Evolutionary conservation across 2,797 vertebrate species (phyloP), one percentile per base, ranked within the genome.

Genomic region (Myotis vivesi): DNA sequence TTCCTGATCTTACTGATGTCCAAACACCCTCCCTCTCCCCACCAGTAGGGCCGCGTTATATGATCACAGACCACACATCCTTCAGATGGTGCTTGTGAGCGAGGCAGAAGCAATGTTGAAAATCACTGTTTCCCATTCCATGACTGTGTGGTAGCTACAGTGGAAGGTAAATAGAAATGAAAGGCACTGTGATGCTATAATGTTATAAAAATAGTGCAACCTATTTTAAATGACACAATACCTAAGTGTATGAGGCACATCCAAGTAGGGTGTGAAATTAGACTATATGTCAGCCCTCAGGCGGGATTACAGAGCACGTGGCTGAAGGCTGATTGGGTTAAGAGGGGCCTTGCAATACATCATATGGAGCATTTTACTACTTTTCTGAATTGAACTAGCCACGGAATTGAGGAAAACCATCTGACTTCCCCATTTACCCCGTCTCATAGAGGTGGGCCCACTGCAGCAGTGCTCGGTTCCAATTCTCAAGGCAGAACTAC

Each of bases 231-330:
- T 84, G 68, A 89, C n/a, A 82, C 38, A 59, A 79, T 75, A 62
- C 25, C 55, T 92, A 51, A 87, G 55, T 30, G 28, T 57, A 57
- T n/a, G 6, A 9, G 72, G 89, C 91, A 92, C 30, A 81, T 16
- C 33, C 33, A 23, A 71, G 69, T 71, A 83, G 46, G 25, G 73
- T 77, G 25, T 88, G 71, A 89, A 96, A 96, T 87, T 17, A 77
- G 71, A 72, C 38, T 57, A 19, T 23, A 57, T 77, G 72, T 75
- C 33, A 66, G 71, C 66, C 75, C 82, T 94, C 81, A 73, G 90
- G 87, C 76, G 73, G 64, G 44, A 79, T 91, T 69, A 94, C 33
- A 68, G 13, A 94, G 84, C 68, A 62, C 1, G 15, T 49, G 77
- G 89, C 69, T 86, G 36, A 68, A 79, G 77, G 28, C 66, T 41